Base-by-base conservation (phyloP, 2,797 vertebrate genomes). In the Acipenser oxyrinchus region DNA sequence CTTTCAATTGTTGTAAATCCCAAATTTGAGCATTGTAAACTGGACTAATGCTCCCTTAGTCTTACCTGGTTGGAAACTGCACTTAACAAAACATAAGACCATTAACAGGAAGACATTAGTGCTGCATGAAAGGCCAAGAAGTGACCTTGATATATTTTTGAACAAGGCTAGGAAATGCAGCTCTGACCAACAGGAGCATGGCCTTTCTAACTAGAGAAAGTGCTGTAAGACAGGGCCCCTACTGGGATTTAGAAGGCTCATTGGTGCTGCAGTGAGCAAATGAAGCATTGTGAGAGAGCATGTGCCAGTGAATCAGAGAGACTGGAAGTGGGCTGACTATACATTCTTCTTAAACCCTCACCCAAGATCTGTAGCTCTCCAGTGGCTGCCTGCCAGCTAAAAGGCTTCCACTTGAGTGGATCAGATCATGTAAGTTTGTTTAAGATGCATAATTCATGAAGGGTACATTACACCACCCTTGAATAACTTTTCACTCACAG, bases 391-490 rank as follows among this genome's bases (percentile, higher is more conserved):
- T 76, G 81, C 73, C 67, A 79, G 85, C 78, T 84, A 84, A 86
- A 88, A 89, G 79, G 80, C 83, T 87, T 88, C 79, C 78, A 79
- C 82, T 82, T 23, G 49, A 83, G 76, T 81, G 83, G 84, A 76
- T 79, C 72, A 71, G 75, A 76, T 85, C 82, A 78, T 88, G 83
- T 86, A 85, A 83, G 85, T 89, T 93, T 92, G 85, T 87, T 91
- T 86, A 88, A 86, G 85, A 85, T 92, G 84, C 81, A 93, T 93
- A 90, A 93, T 94, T 94, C 81, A 91, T 90, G 86, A 89, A 89
- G 83, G 77, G 80, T 84, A 82, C 79, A 84, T 78, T 84, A 82
- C 82, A 87, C 79, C 77, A 83, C 74, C 75, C 83, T 76, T 80
- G 78, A 85, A 79, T 80, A 84, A 79, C 80, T 87, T 81, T 78